A percentile compares a stretch with the other conserved stretches of the same genome.
Evolutionary conservation across 1,140 invertebrate species (phyloP).

Genomic region (Pinna nobilis): DNA sequence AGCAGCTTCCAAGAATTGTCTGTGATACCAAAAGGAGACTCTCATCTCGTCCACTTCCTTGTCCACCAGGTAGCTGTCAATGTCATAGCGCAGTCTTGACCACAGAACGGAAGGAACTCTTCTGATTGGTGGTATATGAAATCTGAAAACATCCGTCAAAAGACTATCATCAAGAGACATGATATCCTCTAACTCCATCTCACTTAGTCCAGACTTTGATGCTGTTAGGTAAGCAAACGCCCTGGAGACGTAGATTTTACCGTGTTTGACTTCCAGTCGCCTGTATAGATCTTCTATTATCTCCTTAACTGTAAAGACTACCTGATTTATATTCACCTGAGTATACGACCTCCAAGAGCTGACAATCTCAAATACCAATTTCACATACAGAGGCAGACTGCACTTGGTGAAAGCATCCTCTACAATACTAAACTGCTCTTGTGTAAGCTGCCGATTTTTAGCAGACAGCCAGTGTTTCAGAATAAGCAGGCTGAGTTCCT

Average conservation of each 20-base stretch:
- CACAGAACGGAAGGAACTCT: constrained; percentile 63
- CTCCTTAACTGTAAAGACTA: constrained; percentile 82
- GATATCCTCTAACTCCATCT: constrained; percentile 65
- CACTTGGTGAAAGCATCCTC: constrained; percentile 57
- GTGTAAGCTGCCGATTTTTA: constrained; percentile 49
- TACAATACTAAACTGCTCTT: constrained; percentile 55
- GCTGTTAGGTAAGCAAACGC: constrained; percentile 78
- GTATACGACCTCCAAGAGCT: constrained; percentile 62
- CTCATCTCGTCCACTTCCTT: constrained; percentile 86
- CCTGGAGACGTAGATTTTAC: constrained; percentile 51
- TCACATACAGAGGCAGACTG: constrained; percentile 63
- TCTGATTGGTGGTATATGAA: constrained; percentile 69
- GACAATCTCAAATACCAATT: constrained; percentile 61
- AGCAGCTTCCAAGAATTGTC: constrained; percentile 72
- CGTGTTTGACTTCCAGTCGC: constrained; percentile 60
- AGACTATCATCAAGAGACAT: constrained; percentile 64
- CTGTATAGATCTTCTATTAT: constrained; percentile 89
- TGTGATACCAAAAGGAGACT: constrained; percentile 66
- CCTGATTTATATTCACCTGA: constrained; percentile 34
- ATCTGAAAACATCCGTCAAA: constrained; percentile 65
- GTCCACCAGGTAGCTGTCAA: constrained; percentile 78
- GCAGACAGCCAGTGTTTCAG: constrained; percentile 58
- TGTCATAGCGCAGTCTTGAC: constrained; percentile 55
- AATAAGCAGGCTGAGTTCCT: constrained; percentile 51
- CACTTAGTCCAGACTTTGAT: constrained; percentile 58